These are phyloP conservation scores for Deroplatys truncata DNA, from an alignment of 2,888 invertebrate species.

Conservation along the genomic window DNA sequence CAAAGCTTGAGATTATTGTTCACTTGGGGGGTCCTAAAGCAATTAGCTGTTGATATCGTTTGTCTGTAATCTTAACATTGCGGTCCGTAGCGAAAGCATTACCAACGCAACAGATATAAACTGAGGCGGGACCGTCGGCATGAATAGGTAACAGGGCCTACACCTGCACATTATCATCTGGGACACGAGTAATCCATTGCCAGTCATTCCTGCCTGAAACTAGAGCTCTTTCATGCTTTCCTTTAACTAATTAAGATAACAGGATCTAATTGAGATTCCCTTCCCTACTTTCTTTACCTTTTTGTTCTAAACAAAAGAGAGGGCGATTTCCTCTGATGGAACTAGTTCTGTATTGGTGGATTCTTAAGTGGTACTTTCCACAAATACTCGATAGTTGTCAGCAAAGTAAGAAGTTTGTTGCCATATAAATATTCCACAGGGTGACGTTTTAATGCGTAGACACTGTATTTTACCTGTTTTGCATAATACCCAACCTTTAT, in stretches of 20 bases:
- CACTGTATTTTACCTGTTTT: too few relatives aligned
- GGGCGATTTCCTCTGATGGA: too few relatives aligned
- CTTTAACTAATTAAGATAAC: not conserved
- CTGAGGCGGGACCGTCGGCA: not conserved
- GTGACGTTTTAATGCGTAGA: too few relatives aligned
- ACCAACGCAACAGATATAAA: not conserved
- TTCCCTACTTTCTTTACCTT: too few relatives aligned
- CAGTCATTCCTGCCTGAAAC: not conserved
- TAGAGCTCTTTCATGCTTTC: not conserved
- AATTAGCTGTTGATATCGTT: not conserved
- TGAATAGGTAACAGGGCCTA: not conserved
- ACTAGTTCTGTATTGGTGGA: too few relatives aligned
- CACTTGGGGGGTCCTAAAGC: not conserved
- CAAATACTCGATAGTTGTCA: too few relatives aligned
- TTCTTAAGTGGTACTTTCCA: too few relatives aligned
- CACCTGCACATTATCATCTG: not conserved
- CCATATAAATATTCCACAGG: too few relatives aligned
- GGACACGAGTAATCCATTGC: not conserved
- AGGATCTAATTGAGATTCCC: not conserved
- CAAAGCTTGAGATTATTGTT: not conserved
- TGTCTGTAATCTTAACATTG: not conserved
- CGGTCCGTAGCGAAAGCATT: not conserved
- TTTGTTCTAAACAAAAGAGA: too few relatives aligned
- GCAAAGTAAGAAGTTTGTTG: too few relatives aligned
- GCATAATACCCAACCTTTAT: too few relatives aligned